Base-by-base conservation (phyloP, 2,888 invertebrate species). In the Pterobdella sp. region DNA sequence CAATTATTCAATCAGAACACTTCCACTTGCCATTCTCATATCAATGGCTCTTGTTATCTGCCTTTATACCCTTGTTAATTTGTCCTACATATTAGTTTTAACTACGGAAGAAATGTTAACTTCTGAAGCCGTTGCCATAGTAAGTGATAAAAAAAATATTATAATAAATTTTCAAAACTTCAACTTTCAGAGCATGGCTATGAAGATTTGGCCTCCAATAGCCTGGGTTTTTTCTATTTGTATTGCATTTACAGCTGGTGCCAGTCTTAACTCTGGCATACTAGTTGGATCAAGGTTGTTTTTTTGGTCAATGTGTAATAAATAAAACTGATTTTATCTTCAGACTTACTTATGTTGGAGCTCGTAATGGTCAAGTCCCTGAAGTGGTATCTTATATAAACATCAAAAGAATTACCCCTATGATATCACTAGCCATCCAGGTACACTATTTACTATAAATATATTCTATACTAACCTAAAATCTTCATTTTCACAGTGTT, bases 261-360 rank as follows among this genome's bases (percentile, higher is more conserved):
- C 69, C 52, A 49, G 49, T 26, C 22, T 29, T 22, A 49, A 69
- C 52, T 49, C 69, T 22, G 31, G 69, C 3, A 22, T 49, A 14
- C 31, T 69, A 42, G 52, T 69, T 1, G 69, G 69, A 69, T 69
- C 69, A 22, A 42, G 69, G 69, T 69, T 32, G 42, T 36, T 18
- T 18, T 49, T 49, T 49, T 49, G 14, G n/a, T 49, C n/a, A n/a
- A n/a, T n/a, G n/a, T n/a, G n/a, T n/a, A n/a, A n/a, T n/a, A n/a
- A n/a, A n/a, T n/a, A n/a, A n/a, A n/a, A n/a, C n/a, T n/a, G n/a
- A n/a, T 63, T 63, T 63, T 14, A 63, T 14, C 63, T 14, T 4
- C 65, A 65, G 65, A 32, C 3, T 65, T 3, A n/a, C 65, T 14
- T 65, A 7, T 29, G 65, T 35, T 3, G 65, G 65, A 7, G 65